Conservation (phyloP, 2,888 invertebrate species). For the Glyphotaelius pellucidus region DNA sequence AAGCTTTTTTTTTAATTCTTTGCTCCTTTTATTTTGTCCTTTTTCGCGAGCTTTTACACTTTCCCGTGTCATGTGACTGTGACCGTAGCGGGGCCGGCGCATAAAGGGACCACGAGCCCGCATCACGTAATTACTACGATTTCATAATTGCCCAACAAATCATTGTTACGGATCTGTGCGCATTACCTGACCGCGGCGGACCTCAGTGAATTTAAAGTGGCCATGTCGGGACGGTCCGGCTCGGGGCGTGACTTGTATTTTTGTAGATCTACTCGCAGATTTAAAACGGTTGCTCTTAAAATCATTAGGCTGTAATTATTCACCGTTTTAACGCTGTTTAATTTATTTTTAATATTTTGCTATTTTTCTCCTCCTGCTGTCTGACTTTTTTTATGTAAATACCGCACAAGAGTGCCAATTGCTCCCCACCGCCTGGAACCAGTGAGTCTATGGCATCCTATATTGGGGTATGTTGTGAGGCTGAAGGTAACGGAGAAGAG, state of each 20-base stretch:
- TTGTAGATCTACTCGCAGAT: background rate
- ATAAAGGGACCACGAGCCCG: slow-evolving; percentile 46
- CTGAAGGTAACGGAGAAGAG: too few species aligned
- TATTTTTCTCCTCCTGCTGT: too few species aligned
- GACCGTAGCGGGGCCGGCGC: slow-evolving; percentile 36
- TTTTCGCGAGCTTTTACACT: slow-evolving; percentile 46
- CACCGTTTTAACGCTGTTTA: background rate
- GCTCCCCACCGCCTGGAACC: too few species aligned
- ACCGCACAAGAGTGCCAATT: too few species aligned
- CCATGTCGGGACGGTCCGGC: slow-evolving; percentile 37
- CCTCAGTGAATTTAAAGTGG: slow-evolving; percentile 63
- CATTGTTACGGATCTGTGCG: slow-evolving; percentile 64
- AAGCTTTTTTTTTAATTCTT: background rate
- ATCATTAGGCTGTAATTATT: background rate
- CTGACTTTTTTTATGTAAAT: too few species aligned
- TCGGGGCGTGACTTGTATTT: background rate
- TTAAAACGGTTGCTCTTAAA: background rate
- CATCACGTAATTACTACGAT: slow-evolving; percentile 66
- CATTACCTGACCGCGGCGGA: slow-evolving; percentile 57
- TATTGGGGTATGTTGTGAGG: too few species aligned
- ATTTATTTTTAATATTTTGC: background rate
- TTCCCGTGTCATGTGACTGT: slow-evolving; percentile 42
- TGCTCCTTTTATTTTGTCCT: slow-evolving; percentile 16
- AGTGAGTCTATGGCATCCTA: too few species aligned
- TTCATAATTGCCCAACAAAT: slow-evolving; percentile 66